Base-by-base conservation (phyloP, 1,140 invertebrate species). In the Hycleus phaleratus region DNA sequence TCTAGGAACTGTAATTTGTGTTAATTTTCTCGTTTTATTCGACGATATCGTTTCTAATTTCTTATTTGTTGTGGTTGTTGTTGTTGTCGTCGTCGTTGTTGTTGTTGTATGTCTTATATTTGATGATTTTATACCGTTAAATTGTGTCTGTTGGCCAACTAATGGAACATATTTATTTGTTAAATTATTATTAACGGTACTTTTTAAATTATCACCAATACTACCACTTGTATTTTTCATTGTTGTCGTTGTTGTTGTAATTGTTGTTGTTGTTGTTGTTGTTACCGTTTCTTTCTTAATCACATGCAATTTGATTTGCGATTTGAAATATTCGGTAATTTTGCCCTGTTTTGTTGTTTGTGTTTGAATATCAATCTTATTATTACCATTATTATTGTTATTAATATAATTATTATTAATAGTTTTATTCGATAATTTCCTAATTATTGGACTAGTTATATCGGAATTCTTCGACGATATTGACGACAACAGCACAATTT, bases 311-410 rank as follows among this genome's bases (percentile, higher is more conserved):
- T 90, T 90, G 72, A 86, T 85, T 70, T 90, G 86, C 3, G 85
- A 81, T 65, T 87, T 90, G 65, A 89, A 91, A 69, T 87, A 91
- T 65, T 89, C 86, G 1, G 88, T 91, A 65, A 91, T 91, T 65
- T 86, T 85, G 3, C 80, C 82, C 65, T 83, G 80, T 72, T 64
- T 77, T 76, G 68, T 68, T 38, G 70, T 73, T 26, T 71, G 26
- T 12, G 44, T 38, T 72, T 54, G 26, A 38, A 25, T 55, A 38
- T 42, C 46, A 38, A 12, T 39, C 38, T 47, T 49, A 40, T 58
- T 49, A 42, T 11, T n/a, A n/a, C 40, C 40, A 42, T 11, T 42
- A n/a, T 42, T 42, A 4, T 42, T 11, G 9, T 10, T 42, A 7
- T 6, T 42, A 42, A 6, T 5, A 32, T 32, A 32, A 32, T 32